Evolutionary conservation across 2,797 vertebrate species (phyloP).

Genomic region (Trachops cirrhosus): DNA sequence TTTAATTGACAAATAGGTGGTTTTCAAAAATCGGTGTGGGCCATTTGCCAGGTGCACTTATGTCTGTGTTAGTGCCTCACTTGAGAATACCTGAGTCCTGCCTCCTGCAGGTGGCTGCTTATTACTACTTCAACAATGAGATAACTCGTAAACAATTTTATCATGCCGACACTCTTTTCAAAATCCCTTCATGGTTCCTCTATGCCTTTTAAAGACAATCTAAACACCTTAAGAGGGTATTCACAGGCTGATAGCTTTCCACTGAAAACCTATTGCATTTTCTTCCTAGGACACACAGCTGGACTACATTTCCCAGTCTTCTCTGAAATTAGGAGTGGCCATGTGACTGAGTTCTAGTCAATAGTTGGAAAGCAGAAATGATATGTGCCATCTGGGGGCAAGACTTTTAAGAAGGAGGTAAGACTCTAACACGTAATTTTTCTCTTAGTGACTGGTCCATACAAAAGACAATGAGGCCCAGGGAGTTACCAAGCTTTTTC

Average conservation of each 20-base stretch:
- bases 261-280: background rate
- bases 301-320: background rate
- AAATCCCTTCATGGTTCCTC: background rate
- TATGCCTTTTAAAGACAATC: slow-evolving; percentile 27
- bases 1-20: slow-evolving; percentile 35
- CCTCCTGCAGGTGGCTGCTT: slow-evolving; percentile 19
- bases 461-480: background rate
- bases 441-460: background rate
- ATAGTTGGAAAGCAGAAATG: slow-evolving; percentile 1
- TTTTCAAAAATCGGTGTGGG: background rate
- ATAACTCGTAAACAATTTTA: background rate
- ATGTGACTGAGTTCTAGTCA: background rate
- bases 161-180: background rate
- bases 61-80: slow-evolving; percentile 40
- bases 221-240: background rate
- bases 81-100: slow-evolving; percentile 40
- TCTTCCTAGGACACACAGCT: background rate
- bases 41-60: background rate
- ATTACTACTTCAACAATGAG: slow-evolving; percentile 47
- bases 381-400: background rate
- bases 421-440: background rate
- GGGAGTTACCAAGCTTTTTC: background rate
- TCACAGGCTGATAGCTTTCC: background rate
- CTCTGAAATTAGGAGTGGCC: background rate
- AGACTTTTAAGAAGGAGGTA: background rate